phyloP scores from a whole-genome alignment of 2,888 invertebrate genomes.

The Sesia apiformis region DNA sequence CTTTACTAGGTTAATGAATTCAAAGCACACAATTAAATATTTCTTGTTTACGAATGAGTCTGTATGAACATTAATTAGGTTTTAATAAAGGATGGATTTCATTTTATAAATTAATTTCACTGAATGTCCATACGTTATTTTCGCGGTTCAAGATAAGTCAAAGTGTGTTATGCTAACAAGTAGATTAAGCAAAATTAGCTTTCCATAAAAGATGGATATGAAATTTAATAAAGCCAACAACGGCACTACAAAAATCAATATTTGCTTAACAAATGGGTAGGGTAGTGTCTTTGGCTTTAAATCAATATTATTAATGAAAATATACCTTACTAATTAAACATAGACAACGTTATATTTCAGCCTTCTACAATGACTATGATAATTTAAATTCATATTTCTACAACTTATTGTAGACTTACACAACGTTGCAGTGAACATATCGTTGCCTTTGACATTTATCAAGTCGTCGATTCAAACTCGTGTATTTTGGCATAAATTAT shows the following conservation, averaged over 20 bases:
- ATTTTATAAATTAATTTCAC: too few species aligned
- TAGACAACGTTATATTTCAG: too few species aligned
- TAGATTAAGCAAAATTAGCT: constrained; percentile 24
- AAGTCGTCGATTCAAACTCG: too few species aligned
- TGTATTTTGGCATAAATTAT: too few species aligned
- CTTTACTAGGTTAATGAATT: too few species aligned
- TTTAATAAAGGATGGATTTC: too few species aligned
- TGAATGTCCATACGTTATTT: not conserved
- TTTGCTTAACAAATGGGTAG: constrained; percentile 53
- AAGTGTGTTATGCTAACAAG: not conserved
- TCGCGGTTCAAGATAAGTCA: not conserved
- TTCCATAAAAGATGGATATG: constrained; percentile 35
- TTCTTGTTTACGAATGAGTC: not conserved
- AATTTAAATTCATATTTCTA: too few species aligned
- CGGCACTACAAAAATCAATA: constrained; percentile 32
- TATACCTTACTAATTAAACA: not conserved
- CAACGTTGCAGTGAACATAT: too few species aligned
- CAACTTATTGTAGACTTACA: too few species aligned
- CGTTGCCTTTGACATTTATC: too few species aligned
- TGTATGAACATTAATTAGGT: not conserved
- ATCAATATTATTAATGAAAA: constrained; percentile 31
- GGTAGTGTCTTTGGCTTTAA: constrained; percentile 30
- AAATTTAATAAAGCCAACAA: constrained; percentile 40
- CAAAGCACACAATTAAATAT: not conserved
- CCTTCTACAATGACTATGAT: too few species aligned